phyloP scores from a whole-genome alignment of 2,113 vertebrate genomes.

The Pogonocichla stellata region DNA sequence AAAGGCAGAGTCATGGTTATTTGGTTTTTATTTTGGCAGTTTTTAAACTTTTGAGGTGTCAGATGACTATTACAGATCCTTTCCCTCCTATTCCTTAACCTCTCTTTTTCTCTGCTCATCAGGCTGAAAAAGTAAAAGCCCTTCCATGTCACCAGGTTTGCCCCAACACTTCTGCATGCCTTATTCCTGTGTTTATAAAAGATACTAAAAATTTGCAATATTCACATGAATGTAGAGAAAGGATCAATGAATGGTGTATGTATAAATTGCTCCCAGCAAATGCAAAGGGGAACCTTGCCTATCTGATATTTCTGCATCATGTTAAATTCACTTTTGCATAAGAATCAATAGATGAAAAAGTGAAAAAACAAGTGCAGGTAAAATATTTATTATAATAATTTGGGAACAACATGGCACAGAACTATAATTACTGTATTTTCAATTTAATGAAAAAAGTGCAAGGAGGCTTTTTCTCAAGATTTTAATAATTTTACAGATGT shows the following conservation, averaged over 20 bases:
- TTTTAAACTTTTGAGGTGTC: not conserved
- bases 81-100: not conserved
- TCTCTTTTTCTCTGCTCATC: not conserved
- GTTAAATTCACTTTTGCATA: not conserved
- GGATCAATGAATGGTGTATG: rapidly evolving
- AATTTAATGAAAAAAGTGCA: not conserved
- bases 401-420: not conserved
- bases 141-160: not conserved
- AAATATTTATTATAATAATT: not conserved
- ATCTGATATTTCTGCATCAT: not conserved
- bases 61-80: rapidly evolving
- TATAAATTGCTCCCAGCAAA: not conserved
- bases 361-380: not conserved
- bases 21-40: not conserved
- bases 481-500: not conserved
- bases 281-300: not conserved
- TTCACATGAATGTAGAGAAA: not conserved
- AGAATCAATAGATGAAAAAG: not conserved
- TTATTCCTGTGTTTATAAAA: not conserved
- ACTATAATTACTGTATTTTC: not conserved
- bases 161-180: not conserved
- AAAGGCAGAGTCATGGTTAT: not conserved
- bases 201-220: not conserved
- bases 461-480: not conserved
- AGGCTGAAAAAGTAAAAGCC: not conserved